Percentiles rank a stretch among this genome's conserved stretches.
phyloP scores from a whole-genome alignment of 2,888 invertebrate species.

The Synanthedon vespiformis region DNA sequence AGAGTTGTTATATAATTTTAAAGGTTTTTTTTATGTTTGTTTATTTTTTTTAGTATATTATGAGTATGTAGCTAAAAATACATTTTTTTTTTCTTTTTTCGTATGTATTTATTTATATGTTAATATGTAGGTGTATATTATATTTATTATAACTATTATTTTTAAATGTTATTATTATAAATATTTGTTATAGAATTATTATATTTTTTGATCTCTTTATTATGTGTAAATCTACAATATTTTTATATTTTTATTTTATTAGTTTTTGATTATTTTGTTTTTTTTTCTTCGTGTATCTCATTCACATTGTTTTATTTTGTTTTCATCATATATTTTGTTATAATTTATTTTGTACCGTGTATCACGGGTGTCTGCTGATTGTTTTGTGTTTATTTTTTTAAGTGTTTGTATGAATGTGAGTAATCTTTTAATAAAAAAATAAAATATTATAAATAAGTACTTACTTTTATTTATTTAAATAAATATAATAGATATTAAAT shows the following conservation, averaged over 20 bases:
- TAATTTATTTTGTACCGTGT: constrained; percentile 26
- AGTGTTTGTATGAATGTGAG: constrained; percentile 21
- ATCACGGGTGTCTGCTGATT: constrained; percentile 21
- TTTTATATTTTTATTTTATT: constrained; percentile 9
- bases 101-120: neutral
- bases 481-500: too few relatives aligned
- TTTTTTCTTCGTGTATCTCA: constrained; percentile 6
- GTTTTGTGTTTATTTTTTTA: constrained; percentile 19
- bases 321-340: constrained; percentile 12
- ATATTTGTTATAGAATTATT: neutral
- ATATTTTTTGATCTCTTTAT: neutral
- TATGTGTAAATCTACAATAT: neutral
- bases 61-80: constrained; percentile 5
- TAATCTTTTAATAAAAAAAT: neutral
- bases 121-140: neutral
- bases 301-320: constrained; percentile 13
- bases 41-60: constrained; percentile 6
- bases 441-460: neutral
- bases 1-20: constrained; percentile 2
- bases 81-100: neutral
- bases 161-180: neutral
- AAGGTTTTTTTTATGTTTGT: too few relatives aligned
- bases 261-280: neutral
- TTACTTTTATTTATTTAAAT: neutral
- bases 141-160: neutral